Percentiles rank a stretch among this genome's conserved stretches.
Conservation (phyloP, 64 coral and sea anemone species). For the Hydrozoanthus tunicans region DNA sequence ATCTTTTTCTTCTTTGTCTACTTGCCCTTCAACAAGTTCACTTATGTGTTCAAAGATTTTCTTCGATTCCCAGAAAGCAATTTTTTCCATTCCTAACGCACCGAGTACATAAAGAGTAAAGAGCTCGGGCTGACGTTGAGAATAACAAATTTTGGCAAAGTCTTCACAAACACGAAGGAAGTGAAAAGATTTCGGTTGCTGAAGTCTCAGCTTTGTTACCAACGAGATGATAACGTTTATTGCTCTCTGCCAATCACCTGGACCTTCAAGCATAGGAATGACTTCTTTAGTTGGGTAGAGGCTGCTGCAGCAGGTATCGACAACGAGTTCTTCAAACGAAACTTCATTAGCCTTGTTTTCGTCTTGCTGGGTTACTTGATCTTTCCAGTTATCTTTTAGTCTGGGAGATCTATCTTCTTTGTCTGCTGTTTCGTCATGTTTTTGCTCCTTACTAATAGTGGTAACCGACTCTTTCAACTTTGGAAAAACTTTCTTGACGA, state of each 20-base stretch:
- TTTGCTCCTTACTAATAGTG: neutral
- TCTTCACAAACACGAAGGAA: conserved; percentile 57
- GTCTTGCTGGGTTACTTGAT: neutral
- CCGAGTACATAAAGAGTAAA: conserved; percentile 5
- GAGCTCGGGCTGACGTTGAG: neutral
- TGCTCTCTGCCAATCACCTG: neutral
- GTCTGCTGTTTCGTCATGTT: neutral
- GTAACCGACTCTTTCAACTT: neutral
- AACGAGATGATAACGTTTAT: conserved; percentile 20
- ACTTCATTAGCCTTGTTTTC: neutral
- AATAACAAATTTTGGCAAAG: conserved; percentile 2
- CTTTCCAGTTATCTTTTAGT: neutral
- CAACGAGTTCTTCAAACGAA: conserved; percentile 42
- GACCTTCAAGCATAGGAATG: neutral
- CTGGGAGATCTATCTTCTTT: neutral
- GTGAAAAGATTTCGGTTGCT: conserved; percentile 38
- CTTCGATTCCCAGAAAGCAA: neutral
- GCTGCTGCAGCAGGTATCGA: neutral
- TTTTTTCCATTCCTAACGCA: neutral
- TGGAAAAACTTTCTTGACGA: neutral
- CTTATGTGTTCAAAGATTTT: conserved; percentile 16
- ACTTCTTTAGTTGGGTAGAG: conserved; percentile 25
- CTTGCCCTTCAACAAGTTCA: conserved; percentile 43
- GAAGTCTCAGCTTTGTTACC: conserved; percentile 45
- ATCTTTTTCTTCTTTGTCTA: conserved; percentile 27